Evolutionary conservation across 2,888 invertebrate genomes (phyloP).

Genomic region (Boloria euphrosyne): DNA sequence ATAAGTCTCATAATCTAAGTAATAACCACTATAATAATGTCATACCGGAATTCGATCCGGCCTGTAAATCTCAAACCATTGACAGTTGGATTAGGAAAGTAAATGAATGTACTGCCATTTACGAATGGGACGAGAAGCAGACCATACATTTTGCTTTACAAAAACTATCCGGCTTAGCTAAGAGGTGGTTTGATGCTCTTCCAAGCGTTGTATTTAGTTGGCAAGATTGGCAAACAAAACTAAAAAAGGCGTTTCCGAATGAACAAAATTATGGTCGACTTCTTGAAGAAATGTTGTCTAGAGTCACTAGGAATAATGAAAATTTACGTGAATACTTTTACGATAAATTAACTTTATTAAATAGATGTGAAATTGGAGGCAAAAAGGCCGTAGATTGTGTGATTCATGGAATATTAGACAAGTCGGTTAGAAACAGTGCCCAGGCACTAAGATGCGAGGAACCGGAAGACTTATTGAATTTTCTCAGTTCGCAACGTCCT

Average conservation of each 20-base stretch:
- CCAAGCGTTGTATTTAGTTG: slow-evolving; percentile 37
- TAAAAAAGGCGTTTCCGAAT: slow-evolving; percentile 38
- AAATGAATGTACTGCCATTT: slow-evolving; percentile 39
- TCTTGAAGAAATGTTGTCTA: slow-evolving; percentile 39
- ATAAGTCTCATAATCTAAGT: too few species aligned
- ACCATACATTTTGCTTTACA: slow-evolving; percentile 37
- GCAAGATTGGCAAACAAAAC: slow-evolving; percentile 41
- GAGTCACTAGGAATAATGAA: slow-evolving; percentile 31
- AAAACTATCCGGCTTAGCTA: slow-evolving; percentile 41
- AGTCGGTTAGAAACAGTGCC: slow-evolving; percentile 34
- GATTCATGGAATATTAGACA: slow-evolving; percentile 38
- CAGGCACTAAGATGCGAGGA: slow-evolving; percentile 37
- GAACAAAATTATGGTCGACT: slow-evolving; percentile 40
- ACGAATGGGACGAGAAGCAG: slow-evolving; percentile 36
- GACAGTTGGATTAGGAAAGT: slow-evolving; percentile 39
- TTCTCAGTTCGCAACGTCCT: slow-evolving; percentile 7
- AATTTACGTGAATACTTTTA: slow-evolving; percentile 37
- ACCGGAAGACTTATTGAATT: slow-evolving; percentile 38
- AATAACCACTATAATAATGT: slow-evolving; percentile 9
- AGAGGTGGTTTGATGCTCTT: slow-evolving; percentile 40
- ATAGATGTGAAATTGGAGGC: slow-evolving; percentile 39
- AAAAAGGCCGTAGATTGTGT: slow-evolving; percentile 43
- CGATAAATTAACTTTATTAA: slow-evolving; percentile 35
- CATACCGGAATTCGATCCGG: slow-evolving; percentile 36
- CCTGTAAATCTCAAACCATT: slow-evolving; percentile 29